Conservation (phyloP, 1,140 invertebrate species). For the Oryctes rhinoceros region DNA sequence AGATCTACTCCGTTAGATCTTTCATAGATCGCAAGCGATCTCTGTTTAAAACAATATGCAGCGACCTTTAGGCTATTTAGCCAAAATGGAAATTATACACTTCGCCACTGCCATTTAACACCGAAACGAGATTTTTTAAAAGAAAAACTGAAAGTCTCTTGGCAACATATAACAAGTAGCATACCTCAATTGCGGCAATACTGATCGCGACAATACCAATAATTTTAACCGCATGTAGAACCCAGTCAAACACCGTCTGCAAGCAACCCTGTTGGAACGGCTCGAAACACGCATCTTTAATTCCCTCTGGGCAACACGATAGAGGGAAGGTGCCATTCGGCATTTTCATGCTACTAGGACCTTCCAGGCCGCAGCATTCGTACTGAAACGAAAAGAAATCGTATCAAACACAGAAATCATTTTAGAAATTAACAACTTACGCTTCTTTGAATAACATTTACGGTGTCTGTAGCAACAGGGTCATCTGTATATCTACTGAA, state of each 20-base stretch:
- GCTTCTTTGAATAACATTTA: slow-evolving; percentile 64
- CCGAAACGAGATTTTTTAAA: too few species aligned
- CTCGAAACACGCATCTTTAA: not conserved
- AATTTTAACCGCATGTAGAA: slow-evolving; percentile 65
- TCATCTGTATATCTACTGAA: slow-evolving; percentile 61
- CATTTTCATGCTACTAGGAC: slow-evolving; percentile 2
- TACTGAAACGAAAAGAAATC: slow-evolving; percentile 62
- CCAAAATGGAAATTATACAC: too few species aligned
- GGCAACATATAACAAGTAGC: not conserved
- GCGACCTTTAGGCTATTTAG: too few species aligned
- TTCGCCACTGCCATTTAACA: too few species aligned
- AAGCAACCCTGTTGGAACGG: slow-evolving; percentile 45
- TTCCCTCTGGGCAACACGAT: slow-evolving; percentile 32
- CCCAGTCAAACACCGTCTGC: slow-evolving; percentile 57
- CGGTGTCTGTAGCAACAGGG: slow-evolving; percentile 56
- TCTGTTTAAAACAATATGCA: too few species aligned
- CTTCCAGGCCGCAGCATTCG: slow-evolving; percentile 70
- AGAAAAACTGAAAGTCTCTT: too few species aligned
- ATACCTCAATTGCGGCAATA: slow-evolving; percentile 74
- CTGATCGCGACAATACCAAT: slow-evolving; percentile 72
- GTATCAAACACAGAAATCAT: slow-evolving; percentile 5
- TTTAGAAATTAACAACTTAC: slow-evolving; percentile 60
- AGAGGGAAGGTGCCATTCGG: slow-evolving; percentile 23
- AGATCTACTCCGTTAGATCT: too few species aligned
- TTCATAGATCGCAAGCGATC: too few species aligned